These are phyloP conservation scores for Calliphora vomitoria DNA, from an alignment of 2,888 invertebrate species.

Conservation along the genomic window DNA sequence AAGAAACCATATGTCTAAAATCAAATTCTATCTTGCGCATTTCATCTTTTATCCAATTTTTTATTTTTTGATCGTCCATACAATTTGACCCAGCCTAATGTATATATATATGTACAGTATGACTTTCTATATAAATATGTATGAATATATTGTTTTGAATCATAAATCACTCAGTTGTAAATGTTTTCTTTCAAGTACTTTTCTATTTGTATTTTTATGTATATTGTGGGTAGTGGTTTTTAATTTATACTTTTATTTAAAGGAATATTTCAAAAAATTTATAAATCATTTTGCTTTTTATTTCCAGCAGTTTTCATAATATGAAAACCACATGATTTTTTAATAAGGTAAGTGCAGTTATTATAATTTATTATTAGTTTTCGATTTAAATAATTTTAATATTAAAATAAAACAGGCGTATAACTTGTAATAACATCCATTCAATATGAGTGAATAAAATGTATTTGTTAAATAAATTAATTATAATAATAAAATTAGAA, in stretches of 20 bases:
- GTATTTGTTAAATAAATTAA: not conserved
- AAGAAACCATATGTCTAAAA: too few species aligned
- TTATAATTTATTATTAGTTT: not conserved
- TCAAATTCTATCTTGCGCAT: too few species aligned
- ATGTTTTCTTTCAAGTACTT: not conserved
- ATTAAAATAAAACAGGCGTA: not conserved
- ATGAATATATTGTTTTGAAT: not conserved
- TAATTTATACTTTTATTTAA: not conserved
- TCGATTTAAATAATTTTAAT: not conserved
- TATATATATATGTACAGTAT: too few species aligned
- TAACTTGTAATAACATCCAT: not conserved
- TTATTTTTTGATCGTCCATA: too few species aligned
- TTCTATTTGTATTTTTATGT: not conserved
- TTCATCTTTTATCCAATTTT: too few species aligned
- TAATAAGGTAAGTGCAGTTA: slow-evolving; percentile 30
- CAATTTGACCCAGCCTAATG: too few species aligned
- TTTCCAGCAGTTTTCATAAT: not conserved
- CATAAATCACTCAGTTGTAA: slow-evolving; percentile 1
- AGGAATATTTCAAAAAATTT: not conserved
- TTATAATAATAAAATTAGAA: not conserved
- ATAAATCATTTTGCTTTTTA: not conserved
- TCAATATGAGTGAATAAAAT: not conserved
- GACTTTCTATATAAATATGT: too few species aligned
- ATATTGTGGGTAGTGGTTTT: not conserved
- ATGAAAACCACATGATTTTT: not conserved